phyloP scores from a whole-genome alignment of 2,888 invertebrate genomes.

The Agriopis aurantiaria region DNA sequence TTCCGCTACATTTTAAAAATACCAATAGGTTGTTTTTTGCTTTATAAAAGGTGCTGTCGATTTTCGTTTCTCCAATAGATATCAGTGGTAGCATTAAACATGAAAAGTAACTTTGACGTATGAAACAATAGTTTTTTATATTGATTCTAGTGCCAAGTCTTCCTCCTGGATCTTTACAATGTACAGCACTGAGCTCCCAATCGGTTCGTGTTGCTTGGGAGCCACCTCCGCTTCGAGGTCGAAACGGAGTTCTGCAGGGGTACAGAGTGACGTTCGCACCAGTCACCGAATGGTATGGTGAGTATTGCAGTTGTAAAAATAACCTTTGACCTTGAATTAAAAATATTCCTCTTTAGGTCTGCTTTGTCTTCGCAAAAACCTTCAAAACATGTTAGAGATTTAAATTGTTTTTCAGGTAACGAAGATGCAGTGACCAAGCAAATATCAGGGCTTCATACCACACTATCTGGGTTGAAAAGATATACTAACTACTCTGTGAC shows the following conservation, averaged over 20 bases:
- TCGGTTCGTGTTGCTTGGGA: constrained; percentile 95
- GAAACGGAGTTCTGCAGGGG: constrained; percentile 94
- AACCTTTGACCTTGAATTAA: background rate
- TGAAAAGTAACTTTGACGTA: background rate
- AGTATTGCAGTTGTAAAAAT: constrained; percentile 57
- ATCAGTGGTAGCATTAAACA: too few relatives aligned
- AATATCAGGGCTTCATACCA: constrained; percentile 89
- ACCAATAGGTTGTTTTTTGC: too few relatives aligned
- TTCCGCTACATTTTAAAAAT: background rate
- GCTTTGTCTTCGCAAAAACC: background rate
- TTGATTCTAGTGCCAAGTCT: constrained; percentile 91
- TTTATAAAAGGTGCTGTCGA: too few relatives aligned
- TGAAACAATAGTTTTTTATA: background rate
- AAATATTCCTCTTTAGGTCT: background rate
- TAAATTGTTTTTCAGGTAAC: constrained; percentile 84
- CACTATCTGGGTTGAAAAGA: constrained; percentile 91
- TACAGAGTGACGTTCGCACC: constrained; percentile 94
- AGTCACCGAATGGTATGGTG: constrained; percentile 93
- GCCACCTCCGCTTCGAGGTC: constrained; percentile 92
- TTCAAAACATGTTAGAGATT: constrained; percentile 16
- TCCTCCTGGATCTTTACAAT: constrained; percentile 93
- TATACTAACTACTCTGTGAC: constrained; percentile 97
- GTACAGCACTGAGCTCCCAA: constrained; percentile 93
- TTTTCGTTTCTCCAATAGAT: too few relatives aligned
- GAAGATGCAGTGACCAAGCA: constrained; percentile 92